Evolutionary conservation across 1,140 invertebrate species (phyloP), one percentile per base, ranked within the genome.

Genomic region (Macrostomum lignano): DNA sequence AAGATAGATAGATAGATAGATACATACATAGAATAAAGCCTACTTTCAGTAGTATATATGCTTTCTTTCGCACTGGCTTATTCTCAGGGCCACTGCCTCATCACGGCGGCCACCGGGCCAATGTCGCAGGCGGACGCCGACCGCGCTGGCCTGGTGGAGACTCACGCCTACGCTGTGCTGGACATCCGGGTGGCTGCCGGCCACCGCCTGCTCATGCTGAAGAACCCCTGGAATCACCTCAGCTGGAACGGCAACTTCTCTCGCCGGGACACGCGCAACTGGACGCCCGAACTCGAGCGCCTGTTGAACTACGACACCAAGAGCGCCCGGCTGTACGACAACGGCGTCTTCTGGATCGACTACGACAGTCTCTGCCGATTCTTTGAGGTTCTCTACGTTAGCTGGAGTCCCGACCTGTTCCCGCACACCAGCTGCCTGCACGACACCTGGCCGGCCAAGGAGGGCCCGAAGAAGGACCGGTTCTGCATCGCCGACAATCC

Each of bases 211-310:
- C 60, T 91, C 10, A 68, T 79, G 52, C 53, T 93, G 15, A 94
- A 94, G 60, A 94, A 94, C 62, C 84, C 84, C 0, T 93, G 84
- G 84, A 84, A 78, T 0, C 78, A 91, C 58, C 57, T 88, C 2
- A 57, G 82, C 36, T 94, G 84, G 84, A 69, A 73, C 40, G 81
- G 82, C 19, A 73, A 74, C 50, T 84, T 72, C 56, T 79, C 74
- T 1, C 79, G 86, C 48, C 59, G 74, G 31, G 81, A 88, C 51
- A 56, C 57, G 0, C 48, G 47, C 7, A 70, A 74, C 47, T 86
- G 78, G 78, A 69, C 79, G 0, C 49, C 63, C 3, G 63, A 69
- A 32, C 53, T 93, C 26, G 67, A 69, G 42, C 57, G 62, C 37
- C 49, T 58, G 6, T 61, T 93, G 0, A 70, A 73, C 54, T 93